phyloP scores from a whole-genome alignment of 1,140 invertebrate species.

The Agraylea sexmaculata region DNA sequence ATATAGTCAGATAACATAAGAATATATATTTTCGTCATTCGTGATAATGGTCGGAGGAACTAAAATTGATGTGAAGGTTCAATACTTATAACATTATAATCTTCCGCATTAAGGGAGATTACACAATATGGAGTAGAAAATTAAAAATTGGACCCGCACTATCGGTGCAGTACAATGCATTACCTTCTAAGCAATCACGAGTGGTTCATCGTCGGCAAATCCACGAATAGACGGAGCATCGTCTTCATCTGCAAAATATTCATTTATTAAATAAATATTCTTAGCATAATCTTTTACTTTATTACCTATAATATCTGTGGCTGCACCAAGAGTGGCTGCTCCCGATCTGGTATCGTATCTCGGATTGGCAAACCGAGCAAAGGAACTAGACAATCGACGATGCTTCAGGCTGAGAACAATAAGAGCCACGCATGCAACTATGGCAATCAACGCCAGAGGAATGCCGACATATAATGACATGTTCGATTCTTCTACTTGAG shows the following conservation, averaged over 20 bases:
- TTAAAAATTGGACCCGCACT: constrained; percentile 7
- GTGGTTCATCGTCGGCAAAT: constrained; percentile 86
- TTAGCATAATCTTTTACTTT: background rate
- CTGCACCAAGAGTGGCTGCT: constrained; percentile 69
- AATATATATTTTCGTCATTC: too few relatives aligned
- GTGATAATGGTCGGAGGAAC: too few relatives aligned
- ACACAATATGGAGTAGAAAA: too few relatives aligned
- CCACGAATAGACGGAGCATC: constrained; percentile 74
- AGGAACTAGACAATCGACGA: constrained; percentile 61
- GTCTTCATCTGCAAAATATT: constrained; percentile 58
- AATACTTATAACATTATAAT: too few relatives aligned
- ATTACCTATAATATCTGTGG: constrained; percentile 32
- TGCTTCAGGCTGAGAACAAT: constrained; percentile 58
- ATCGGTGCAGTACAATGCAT: too few relatives aligned
- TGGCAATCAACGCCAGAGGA: constrained; percentile 39
- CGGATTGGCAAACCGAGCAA: constrained; percentile 71
- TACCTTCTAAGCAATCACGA: constrained; percentile 84
- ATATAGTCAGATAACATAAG: too few relatives aligned
- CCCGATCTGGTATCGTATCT: constrained; percentile 78
- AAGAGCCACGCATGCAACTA: constrained; percentile 48
- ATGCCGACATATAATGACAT: constrained; percentile 26
- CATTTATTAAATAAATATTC: constrained; percentile 4
- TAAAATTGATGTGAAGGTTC: too few relatives aligned
- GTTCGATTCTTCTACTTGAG: constrained; percentile 5
- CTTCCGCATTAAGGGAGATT: too few relatives aligned